Base-by-base conservation (phyloP, 2,888 invertebrate genomes). In the Scaptomyza parva region DNA sequence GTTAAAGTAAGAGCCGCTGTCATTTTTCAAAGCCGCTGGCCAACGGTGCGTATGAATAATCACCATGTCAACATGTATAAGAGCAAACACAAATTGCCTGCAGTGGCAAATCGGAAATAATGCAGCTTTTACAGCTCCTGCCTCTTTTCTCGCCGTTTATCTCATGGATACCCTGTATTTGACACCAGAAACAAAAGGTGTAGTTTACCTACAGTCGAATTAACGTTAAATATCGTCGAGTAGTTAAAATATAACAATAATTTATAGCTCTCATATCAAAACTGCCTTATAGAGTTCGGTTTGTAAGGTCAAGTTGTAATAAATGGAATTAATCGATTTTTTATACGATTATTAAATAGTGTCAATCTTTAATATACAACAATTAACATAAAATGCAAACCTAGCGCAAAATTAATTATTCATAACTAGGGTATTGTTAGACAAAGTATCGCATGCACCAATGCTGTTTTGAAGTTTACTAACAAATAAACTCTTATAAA, bases 1-100 rank as follows among this genome's bases (percentile, higher is more conserved):
- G 59, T 43, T 17, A 20, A 45, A 43, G 37, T 44, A 55, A 62
- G 60, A 68, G 44, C 63, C 48, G 52, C 54, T 24, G 41, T 22
- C 35, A 59, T 50, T 73, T 76, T 67, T 11, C 41, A 54, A n/a
- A n/a, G n/a, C n/a, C 48, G 43, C 64, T 55, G 71, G 48, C 55
- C 79, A 69, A 77, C 79, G 24, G 78, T 73, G 78, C 86, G 80
- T 80, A 86, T 86, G 78, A 73, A 58, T 70, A 69, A 86, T 78
- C 35, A n/a, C 17, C 44, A 43, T 53, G 44, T 51, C 59, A 53
- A 45, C 65, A 51, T 22, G 69, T 79, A 86, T 83, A 86, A 86
- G 80, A 78, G 82, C 45, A 50, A 50, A 20, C 20, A 51, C 61
- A 54, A 67, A 33, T 8, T 45, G 41, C 69, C 39, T 55, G 37